These are phyloP conservation scores for Gambusia holbrooki DNA, from an alignment of 2,113 vertebrate species.

Conservation along the genomic window DNA sequence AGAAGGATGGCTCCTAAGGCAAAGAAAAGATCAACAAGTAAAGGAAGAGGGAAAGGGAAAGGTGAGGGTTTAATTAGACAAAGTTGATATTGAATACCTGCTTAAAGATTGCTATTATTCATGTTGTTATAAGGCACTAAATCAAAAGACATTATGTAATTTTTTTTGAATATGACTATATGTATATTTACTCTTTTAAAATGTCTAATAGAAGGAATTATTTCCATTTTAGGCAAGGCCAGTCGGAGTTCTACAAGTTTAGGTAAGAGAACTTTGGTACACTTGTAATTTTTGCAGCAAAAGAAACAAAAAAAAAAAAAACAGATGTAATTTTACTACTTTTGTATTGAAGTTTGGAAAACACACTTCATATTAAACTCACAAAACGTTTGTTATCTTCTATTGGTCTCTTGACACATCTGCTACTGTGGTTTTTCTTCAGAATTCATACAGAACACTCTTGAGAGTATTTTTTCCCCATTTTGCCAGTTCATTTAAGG, in stretches of 20 bases:
- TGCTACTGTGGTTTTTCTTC: background rate
- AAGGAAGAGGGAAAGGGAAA: constrained; percentile 58
- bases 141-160: no score
- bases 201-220: constrained; percentile 7
- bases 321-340: background rate
- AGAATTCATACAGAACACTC: background rate
- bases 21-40: constrained; percentile 26
- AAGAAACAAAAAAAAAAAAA: background rate
- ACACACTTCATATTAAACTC: background rate
- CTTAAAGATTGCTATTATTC: no score
- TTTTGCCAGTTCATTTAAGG: no score
- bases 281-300: background rate
- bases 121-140: no score
- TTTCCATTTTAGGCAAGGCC: constrained; percentile 42
- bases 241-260: constrained; percentile 1
- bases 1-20: constrained; percentile 72
- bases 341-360: background rate
- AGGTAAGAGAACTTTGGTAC: constrained; percentile 44
- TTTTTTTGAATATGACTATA: no score
- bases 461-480: background rate
- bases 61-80: constrained; percentile 24
- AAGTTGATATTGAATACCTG: no score
- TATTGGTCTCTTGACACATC: background rate
- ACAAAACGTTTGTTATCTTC: background rate
- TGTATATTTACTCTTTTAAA: background rate